A percentile compares a stretch with the other conserved stretches of the same genome.
Evolutionary conservation across 1,140 invertebrate genomes (phyloP).

Genomic region (Drosophila pseudoobscura): DNA sequence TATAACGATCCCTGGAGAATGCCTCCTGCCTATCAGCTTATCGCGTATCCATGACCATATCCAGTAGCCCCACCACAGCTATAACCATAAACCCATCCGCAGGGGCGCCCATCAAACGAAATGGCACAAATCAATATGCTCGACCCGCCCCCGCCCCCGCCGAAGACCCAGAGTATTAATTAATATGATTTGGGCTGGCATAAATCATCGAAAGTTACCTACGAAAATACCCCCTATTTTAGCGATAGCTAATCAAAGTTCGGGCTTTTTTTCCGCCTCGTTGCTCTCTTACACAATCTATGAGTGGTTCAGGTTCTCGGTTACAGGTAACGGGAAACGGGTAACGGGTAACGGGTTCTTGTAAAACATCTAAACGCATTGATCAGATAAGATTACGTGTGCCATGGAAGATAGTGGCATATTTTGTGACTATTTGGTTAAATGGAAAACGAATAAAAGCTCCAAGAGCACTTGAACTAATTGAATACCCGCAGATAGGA

Average conservation of each 20-base stretch:
- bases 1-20: conserved; percentile 13
- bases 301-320: background rate
- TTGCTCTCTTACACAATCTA: background rate
- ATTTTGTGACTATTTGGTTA: too few relatives aligned
- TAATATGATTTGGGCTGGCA: conserved; percentile 27
- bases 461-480: too few relatives aligned
- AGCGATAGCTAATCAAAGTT: conserved; percentile 33
- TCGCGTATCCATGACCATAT: conserved; percentile 21
- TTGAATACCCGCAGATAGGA: too few relatives aligned
- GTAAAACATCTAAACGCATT: too few relatives aligned
- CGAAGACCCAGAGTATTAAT: conserved; percentile 41
- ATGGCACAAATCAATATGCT: conserved; percentile 46
- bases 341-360: too few relatives aligned
- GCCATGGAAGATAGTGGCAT: too few relatives aligned
- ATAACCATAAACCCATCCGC: conserved; percentile 40
- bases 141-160: conserved; percentile 15
- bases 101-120: conserved; percentile 37
- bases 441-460: too few relatives aligned
- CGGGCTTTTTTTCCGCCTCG: too few relatives aligned
- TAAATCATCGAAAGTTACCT: conserved; percentile 28
- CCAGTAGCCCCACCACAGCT: background rate
- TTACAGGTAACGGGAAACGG: too few relatives aligned
- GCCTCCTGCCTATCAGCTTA: conserved; percentile 38
- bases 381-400: too few relatives aligned
- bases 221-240: too few relatives aligned